phyloP scores from a whole-genome alignment of 2,888 invertebrate species.

The Drosophila kambysellisi region DNA sequence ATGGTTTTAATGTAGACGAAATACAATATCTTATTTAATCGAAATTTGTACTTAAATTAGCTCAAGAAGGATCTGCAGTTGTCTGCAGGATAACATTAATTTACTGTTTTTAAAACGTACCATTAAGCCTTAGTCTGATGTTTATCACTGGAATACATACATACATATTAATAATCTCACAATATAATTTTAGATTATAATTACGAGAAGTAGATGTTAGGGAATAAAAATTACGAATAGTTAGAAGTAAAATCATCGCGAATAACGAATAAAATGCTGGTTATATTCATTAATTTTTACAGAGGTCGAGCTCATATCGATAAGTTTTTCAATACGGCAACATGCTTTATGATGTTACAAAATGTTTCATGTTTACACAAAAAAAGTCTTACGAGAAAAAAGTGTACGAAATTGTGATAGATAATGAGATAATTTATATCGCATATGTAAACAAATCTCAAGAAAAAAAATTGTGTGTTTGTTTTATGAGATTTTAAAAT shows the following conservation, averaged over 20 bases:
- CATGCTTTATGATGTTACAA: not conserved
- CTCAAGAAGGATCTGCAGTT: not conserved
- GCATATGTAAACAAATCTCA: not conserved
- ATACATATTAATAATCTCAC: not conserved
- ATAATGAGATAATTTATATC: not conserved
- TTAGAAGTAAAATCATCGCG: not conserved
- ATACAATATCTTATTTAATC: not conserved
- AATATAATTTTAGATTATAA: not conserved
- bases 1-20: not conserved
- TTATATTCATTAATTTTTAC: not conserved
- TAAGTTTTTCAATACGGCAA: not conserved
- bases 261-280: not conserved
- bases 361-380: not conserved
- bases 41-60: not conserved
- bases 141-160: not conserved
- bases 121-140: not conserved
- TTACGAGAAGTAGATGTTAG: not conserved
- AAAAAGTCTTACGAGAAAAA: not conserved
- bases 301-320: not conserved
- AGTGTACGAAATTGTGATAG: not conserved
- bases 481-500: not conserved
- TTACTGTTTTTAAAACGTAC: not conserved
- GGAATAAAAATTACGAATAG: not conserved
- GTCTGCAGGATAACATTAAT: not conserved
- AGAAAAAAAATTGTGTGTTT: not conserved